Conservation (phyloP, 2,888 invertebrate species). For the Saturnia japonica region DNA sequence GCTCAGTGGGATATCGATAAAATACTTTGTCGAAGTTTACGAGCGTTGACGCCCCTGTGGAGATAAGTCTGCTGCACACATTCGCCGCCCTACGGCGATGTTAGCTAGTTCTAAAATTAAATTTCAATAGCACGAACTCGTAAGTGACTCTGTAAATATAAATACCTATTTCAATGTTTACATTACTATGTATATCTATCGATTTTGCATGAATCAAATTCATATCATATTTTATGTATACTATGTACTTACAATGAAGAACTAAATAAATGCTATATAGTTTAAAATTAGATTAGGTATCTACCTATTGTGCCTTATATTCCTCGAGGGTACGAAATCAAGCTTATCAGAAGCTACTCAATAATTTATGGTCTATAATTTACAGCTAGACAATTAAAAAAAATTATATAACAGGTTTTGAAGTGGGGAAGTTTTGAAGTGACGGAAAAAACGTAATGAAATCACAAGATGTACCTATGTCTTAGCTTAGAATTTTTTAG, state of each 20-base stretch:
- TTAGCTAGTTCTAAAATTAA: constrained; percentile 63
- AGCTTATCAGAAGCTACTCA: neutral
- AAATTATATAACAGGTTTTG: no score
- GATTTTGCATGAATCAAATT: no score
- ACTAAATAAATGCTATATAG: neutral
- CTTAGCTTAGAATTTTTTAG: neutral
- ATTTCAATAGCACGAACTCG: constrained; percentile 57
- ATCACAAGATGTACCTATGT: no score
- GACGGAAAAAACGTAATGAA: no score
- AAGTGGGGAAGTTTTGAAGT: no score
- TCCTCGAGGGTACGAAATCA: neutral
- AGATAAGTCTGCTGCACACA: constrained; percentile 47
- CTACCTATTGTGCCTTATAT: neutral
- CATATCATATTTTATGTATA: neutral
- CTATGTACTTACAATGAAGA: no score
- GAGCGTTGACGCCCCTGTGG: constrained; percentile 63
- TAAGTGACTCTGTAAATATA: constrained; percentile 31
- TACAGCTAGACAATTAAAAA: neutral
- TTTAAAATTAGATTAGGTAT: neutral
- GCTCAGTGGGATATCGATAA: constrained; percentile 64
- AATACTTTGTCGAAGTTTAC: constrained; percentile 76
- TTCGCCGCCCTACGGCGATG: constrained; percentile 52
- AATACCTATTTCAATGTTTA: constrained; percentile 21
- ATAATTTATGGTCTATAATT: neutral
- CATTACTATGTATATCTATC: constrained; percentile 1